A percentile compares a stretch with the other conserved stretches of the same genome.
Evolutionary conservation across 1,140 invertebrate species (phyloP).

Genomic region (Sycophila sp.): DNA sequence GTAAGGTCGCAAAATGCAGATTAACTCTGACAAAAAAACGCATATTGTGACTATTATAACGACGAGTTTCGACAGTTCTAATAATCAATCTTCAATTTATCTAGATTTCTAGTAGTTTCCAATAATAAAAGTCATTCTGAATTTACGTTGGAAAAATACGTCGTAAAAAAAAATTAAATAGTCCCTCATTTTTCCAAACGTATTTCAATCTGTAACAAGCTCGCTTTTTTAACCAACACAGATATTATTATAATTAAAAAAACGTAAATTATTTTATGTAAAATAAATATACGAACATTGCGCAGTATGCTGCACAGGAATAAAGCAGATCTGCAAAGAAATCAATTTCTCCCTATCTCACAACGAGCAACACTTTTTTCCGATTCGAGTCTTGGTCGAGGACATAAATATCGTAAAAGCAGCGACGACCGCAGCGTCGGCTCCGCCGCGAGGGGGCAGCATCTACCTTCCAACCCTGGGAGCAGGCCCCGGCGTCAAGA

Average conservation of each 20-base stretch:
- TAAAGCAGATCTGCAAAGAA: too few relatives aligned
- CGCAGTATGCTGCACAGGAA: too few relatives aligned
- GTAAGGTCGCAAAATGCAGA: neutral
- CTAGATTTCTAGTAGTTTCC: neutral
- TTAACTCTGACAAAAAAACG: neutral
- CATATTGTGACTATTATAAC: neutral
- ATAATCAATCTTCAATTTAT: neutral
- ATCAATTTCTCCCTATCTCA: too few relatives aligned
- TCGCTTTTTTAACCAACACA: too few relatives aligned
- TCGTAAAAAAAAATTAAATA: neutral
- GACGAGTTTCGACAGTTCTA: neutral
- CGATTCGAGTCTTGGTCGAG: too few relatives aligned
- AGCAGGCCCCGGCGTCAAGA: neutral
- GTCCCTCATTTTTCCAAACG: neutral
- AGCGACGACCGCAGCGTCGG: neutral
- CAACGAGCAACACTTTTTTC: too few relatives aligned
- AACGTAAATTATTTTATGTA: too few relatives aligned
- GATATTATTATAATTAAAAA: too few relatives aligned
- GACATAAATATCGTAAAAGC: too few relatives aligned
- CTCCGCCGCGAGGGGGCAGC: slow-evolving; percentile 40
- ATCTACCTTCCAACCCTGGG: slow-evolving; percentile 37
- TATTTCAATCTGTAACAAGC: too few relatives aligned
- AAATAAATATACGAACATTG: neutral
- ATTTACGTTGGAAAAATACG: slow-evolving; percentile 11
- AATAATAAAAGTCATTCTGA: neutral